Base-by-base conservation (phyloP, 2,113 vertebrate species). In the Sterna hirundo region DNA sequence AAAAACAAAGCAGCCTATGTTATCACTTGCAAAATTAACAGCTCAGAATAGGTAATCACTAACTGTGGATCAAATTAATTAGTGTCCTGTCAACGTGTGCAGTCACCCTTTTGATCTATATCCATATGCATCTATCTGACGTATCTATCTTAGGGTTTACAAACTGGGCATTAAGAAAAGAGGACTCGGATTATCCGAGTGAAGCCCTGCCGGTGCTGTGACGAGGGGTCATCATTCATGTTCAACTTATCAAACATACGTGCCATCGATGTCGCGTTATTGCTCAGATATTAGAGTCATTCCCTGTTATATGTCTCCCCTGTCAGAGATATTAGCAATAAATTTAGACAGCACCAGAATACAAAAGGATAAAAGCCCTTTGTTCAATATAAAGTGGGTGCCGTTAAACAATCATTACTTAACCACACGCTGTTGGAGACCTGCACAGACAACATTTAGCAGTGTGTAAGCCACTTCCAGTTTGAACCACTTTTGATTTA, bases 21-120 rank as follows among this genome's bases (percentile, higher is more conserved):
- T 87, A 32, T 46, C 94, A 30, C 36, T 65, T 51, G 92, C 90
- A 61, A 90, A 86, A 94, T 94, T 42, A 86, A 76, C 80, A 36
- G 22, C 91, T 81, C 92, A 19, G 76, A 89, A 66, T 40, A 54
- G 84, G 71, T 61, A 44, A 86, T 92, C 95, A n/a, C 77, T 70
- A 61, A 61, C 64, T 86, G 82, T 6, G 47, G 70, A 96, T 95
- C 83, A 82, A 38, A 96, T 94, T 93, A 95, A 95, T 96, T 70
- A 61, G 54, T 44, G 94, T 95, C 87, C 96, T 79, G 96, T 77
- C 96, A 84, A 19, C 3, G 26, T 58, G 91, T 13, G 88, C 91
- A 71, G 46, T 38, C 80, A 70, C 82, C 86, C 82, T 82, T 70
- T 13, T 71, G 93, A 93, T 92, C 81, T 55, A 25, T 9, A 44